phyloP scores from a whole-genome alignment of 2,888 invertebrate species.

The Rotaria sp. region DNA sequence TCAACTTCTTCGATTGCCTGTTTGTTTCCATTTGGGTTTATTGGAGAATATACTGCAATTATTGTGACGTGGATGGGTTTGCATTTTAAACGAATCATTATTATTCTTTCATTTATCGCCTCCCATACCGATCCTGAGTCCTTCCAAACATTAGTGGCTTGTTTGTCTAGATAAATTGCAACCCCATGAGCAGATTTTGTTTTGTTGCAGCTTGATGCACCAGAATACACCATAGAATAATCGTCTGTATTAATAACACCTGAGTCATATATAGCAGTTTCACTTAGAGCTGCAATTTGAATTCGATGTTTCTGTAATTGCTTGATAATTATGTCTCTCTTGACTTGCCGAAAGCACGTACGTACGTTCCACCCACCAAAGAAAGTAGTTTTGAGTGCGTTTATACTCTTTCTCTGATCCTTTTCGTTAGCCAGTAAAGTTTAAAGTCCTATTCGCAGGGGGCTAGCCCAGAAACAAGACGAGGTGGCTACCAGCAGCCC shows the following conservation, averaged over 20 bases:
- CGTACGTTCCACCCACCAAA: too few species aligned
- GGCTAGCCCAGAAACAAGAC: constrained; percentile 8
- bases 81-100: neutral
- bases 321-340: neutral
- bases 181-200: neutral
- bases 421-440: constrained; percentile 5
- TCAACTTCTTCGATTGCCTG: neutral
- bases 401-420: neutral
- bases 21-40: neutral
- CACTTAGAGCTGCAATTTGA: neutral
- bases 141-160: neutral
- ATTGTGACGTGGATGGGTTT: neutral
- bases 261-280: neutral
- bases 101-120: neutral
- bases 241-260: neutral
- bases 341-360: neutral
- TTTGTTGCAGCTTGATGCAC: neutral
- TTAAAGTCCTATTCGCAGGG: neutral
- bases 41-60: neutral
- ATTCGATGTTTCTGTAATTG: neutral
- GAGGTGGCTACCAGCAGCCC: neutral
- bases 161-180: neutral
- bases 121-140: neutral
- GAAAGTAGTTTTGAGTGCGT: neutral
- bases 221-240: neutral